Conservation (phyloP, 92 coral and sea anemone genomes). For the Parazoanthus atlanticus region DNA sequence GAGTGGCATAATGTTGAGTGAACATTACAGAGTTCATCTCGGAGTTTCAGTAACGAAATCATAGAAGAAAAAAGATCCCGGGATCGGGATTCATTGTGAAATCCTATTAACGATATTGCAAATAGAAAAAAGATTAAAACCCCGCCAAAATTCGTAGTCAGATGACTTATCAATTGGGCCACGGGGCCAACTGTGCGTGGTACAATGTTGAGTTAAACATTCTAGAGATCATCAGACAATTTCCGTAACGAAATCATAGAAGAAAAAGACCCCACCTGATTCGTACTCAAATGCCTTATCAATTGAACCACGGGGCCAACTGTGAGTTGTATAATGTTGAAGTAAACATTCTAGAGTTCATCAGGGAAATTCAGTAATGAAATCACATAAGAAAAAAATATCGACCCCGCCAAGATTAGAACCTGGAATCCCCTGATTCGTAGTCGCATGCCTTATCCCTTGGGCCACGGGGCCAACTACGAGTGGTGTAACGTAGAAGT, state of each 20-base stretch:
- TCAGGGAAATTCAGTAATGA: not conserved
- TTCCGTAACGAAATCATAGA: not conserved
- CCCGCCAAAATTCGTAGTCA: conserved; percentile 54
- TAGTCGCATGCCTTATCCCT: not conserved
- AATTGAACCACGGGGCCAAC: not conserved
- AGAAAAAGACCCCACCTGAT: not conserved
- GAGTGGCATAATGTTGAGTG: too few species aligned
- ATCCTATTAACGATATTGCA: too few species aligned
- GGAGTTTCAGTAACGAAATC: too few species aligned
- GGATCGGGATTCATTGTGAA: too few species aligned
- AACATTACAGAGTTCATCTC: too few species aligned
- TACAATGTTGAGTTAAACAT: too few species aligned
- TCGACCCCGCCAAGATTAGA: not conserved
- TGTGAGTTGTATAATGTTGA: not conserved
- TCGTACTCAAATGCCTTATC: not conserved
- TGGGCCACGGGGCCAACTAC: not conserved
- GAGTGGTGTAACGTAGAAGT: not conserved
- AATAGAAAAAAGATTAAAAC: too few species aligned
- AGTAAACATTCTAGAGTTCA: not conserved
- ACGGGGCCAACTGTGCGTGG: conserved; percentile 44
- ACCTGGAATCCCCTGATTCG: not conserved
- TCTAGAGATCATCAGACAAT: too few species aligned
- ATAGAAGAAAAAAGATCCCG: too few species aligned
- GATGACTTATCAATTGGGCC: conserved; percentile 68
- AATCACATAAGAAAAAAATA: not conserved